Evolutionary conservation across 2,113 vertebrate genomes (phyloP), one percentile per base, ranked within the genome.

Genomic region (Cynocephalus volans): DNA sequence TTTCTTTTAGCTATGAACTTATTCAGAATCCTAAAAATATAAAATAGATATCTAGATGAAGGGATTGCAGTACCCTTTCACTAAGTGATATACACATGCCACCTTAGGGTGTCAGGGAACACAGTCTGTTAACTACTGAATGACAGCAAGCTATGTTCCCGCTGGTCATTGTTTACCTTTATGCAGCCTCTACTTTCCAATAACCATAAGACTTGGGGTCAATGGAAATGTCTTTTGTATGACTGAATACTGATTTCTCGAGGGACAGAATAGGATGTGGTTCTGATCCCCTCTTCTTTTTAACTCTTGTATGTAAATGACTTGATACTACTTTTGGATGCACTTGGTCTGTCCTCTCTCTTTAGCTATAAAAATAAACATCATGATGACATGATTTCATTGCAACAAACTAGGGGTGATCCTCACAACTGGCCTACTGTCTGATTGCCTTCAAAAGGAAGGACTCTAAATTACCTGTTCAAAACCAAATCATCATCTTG

Each of bases 1-100:
- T 88, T 95, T 90, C 24, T 93, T 80, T 73, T 14, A 82, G 17
- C 65, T 41, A n/a, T 41, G 87, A 70, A 48, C 21, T 56, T 85
- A 85, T 33, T 72, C n/a, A 64, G n/a, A 75, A 82, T 87, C 15
- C 28, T 87, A 23, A 85, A 95, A 69, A 36, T 93, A 76, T 58
- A 93, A 60, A 75, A 56, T 23, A 36, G 6, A 23, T 79, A 58
- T 79, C 24, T 79, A 48, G 50, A n/a, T 41, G 19, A 79, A 88
- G 75, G 62, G 15, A 72, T 41, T 58, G 24, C 56, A 50, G 72
- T 31, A 41, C 62, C 5, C 50, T 73, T 48, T 92, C 60, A 56
- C 54, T 50, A 62, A 69, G n/a, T 26, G 52, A n/a, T 79, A 83
- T 62, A 19, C 45, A 52, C 54, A 41, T 48, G n/a, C 26, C 24